Evolutionary conservation across 2,888 invertebrate genomes (phyloP), one percentile per base, ranked within the genome.

Genomic region (Polymixis lichenea): DNA sequence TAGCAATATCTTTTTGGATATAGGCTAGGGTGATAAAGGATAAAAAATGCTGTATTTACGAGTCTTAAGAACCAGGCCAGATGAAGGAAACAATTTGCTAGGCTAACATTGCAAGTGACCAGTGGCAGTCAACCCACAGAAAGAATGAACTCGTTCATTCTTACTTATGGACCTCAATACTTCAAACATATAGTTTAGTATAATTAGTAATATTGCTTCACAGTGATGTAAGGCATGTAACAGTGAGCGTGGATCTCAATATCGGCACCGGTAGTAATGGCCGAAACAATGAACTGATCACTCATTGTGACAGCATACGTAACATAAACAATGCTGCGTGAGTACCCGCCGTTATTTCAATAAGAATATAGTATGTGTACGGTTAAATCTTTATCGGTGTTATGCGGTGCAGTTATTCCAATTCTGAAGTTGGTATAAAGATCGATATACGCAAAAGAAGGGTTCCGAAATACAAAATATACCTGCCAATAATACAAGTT

Each of bases 261-360:
- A 80, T 60, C 64, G 38, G 66, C 32, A 69, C 65, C 75, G 72
- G 62, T 38, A 71, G 66, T 60, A 60, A 49, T 9, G 38, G 43
- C 78, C 61, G 38, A 87, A 77, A 88, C 88, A 88, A 88, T 88
- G 78, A 72, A 51, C 25, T 22, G 19, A 38, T 43, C 60, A 60
- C 66, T 76, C 75, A 85, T 87, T 86, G 77, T 83, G 83, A 87
- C 76, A 74, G 60, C 67, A 65, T 75, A 88, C 80, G 79, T 85
- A 82, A 80, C 67, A 43, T 70, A 72, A 78, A 83, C 85, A 87
- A 77, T 80, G 56, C 64, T n/a, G 4, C 13, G 55, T 43, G 62
- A 25, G 25, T 58, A 49, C 28, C 28, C 15, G 13, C 22, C 28
- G n/a, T 60, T 69, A 72, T 67, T 82, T 55, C 7, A 62, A 49